Base-by-base conservation (phyloP, 2,113 vertebrate genomes). In the Chaetorhynchus papuensis region DNA sequence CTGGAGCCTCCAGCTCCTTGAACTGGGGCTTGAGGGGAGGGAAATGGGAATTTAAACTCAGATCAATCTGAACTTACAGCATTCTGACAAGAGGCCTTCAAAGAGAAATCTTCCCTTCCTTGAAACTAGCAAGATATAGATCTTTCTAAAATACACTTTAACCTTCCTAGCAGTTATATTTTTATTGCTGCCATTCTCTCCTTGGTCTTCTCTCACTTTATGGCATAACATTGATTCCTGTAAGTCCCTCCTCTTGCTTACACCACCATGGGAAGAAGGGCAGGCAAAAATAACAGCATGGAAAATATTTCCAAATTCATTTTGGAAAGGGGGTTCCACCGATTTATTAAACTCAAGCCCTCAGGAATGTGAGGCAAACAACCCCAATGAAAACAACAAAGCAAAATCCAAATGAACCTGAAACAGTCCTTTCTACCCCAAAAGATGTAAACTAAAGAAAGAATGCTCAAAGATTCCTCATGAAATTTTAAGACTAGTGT, bases 61-160 rank as follows among this genome's bases (percentile, higher is more conserved):
- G 78, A 69, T 63, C 92, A 60, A 35, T 28, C 35, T 87, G 83
- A 76, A 71, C 64, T 21, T 78, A 35, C 11, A 84, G 66, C 44
- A 42, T 81, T 93, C 77, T 83, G 64, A 86, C 87, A 95, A 84
- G 72, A 90, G 61, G 83, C 80, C 60, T 95, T 96, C 79, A 92
- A 93, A 96, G 60, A 93, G 60, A 81, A 88, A 75, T 49, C 61
- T 74, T 54, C 85, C 72, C 50, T 90, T 83, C 61, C 87, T 81
- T 74, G 54, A 64, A 94, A 90, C 88, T 0, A 74, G 84, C 1
- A 1, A 85, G 71, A 61, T 57, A 93, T 1, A 85, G 84, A 76
- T 83, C 90, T 72, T 60, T 72, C 53, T 63, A 85, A 93, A 94
- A 74, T 2, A 37, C 45, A 39, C 76, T 80, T 82, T n/a, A 82